A percentile compares a stretch with the other conserved stretches of the same genome.
These are phyloP conservation scores for Drosophila albomicans DNA, from an alignment of 1,140 invertebrate species.

Conservation along the genomic window DNA sequence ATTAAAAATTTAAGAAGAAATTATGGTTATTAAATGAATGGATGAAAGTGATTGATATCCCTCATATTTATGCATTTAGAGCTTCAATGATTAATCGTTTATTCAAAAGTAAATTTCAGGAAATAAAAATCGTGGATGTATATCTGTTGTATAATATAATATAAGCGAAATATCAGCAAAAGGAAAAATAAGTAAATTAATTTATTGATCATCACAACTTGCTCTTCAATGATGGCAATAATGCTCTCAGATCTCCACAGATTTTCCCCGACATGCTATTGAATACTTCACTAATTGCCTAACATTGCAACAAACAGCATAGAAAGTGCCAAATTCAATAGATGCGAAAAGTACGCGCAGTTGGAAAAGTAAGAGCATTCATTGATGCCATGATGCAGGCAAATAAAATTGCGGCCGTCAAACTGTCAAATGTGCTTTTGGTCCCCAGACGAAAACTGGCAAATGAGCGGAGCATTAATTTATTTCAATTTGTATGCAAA, in stretches of 20 bases:
- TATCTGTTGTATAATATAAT: no score
- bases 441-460: slow-evolving; percentile 12
- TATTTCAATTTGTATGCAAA: slow-evolving; percentile 63
- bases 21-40: no score
- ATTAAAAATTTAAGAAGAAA: no score
- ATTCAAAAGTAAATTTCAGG: no score
- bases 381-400: neutral
- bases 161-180: no score
- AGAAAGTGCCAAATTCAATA: neutral
- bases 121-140: no score
- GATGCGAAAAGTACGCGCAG: neutral
- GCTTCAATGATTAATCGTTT: no score
- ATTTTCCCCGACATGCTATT: neutral
- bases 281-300: slow-evolving; percentile 8
- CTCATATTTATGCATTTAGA: no score
- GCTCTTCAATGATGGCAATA: neutral
- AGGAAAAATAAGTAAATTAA: neutral
- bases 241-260: neutral
- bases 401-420: slow-evolving; percentile 17
- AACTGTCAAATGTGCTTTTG: slow-evolving; percentile 36
- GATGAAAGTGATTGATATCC: no score
- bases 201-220: neutral
- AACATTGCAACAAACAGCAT: neutral
- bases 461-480: slow-evolving; percentile 59
- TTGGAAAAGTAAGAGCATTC: slow-evolving; percentile 2